phyloP scores from a whole-genome alignment of 2,888 invertebrate species.

The Vandiemenella viatica region DNA sequence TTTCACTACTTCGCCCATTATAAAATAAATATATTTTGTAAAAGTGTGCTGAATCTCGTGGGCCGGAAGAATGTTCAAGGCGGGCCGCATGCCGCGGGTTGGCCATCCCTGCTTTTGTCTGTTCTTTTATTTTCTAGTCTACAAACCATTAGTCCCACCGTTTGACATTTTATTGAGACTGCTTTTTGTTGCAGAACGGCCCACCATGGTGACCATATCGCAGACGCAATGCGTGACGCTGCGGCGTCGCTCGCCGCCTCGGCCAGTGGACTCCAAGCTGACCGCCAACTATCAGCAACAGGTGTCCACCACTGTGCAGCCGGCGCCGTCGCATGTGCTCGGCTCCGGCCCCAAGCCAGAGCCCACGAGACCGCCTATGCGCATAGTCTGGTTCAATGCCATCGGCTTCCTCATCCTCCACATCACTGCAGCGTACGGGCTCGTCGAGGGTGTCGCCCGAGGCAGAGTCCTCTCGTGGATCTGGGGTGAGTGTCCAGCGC shows the following conservation, averaged over 20 bases:
- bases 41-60: no score
- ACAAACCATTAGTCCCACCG: no score
- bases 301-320: neutral
- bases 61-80: no score
- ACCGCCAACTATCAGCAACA: neutral
- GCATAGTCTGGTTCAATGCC: conserved; percentile 46
- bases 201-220: conserved; percentile 1
- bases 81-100: no score
- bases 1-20: no score
- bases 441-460: conserved; percentile 24
- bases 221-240: conserved; percentile 1
- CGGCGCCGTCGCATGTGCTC: neutral
- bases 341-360: neutral
- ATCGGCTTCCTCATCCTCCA: conserved; percentile 43
- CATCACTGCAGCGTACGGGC: conserved; percentile 34
- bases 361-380: neutral
- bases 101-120: no score
- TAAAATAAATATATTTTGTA: no score
- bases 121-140: no score
- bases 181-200: no score
- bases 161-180: no score
- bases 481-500: conserved; percentile 34
- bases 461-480: conserved; percentile 23
- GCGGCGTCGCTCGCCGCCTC: neutral
- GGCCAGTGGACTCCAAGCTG: neutral